Conservation (phyloP, 2,113 vertebrate genomes). For the Labrus mixtus region DNA sequence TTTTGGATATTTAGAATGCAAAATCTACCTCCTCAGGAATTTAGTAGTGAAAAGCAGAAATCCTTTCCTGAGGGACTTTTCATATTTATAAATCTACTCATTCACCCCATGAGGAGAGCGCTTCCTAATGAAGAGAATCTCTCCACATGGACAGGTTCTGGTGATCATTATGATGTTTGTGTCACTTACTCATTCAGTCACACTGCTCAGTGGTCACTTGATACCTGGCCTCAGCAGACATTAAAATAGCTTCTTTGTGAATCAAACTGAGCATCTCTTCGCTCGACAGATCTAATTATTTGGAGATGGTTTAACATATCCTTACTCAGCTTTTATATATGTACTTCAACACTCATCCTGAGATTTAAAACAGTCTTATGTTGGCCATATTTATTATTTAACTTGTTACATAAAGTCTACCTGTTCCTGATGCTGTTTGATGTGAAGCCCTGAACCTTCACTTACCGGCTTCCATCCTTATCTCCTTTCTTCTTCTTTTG, state of each 20-base stretch:
- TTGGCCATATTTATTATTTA: too few relatives aligned
- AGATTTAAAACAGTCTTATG: too few relatives aligned
- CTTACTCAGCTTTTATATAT: background rate
- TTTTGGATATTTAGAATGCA: background rate
- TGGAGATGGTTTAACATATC: background rate
- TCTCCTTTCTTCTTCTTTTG: too few relatives aligned
- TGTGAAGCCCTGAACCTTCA: too few relatives aligned
- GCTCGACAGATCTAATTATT: background rate
- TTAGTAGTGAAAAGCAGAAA: background rate
- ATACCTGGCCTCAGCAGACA: conserved; percentile 1
- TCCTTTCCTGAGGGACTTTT: conserved; percentile 12
- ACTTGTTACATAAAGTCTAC: too few relatives aligned
- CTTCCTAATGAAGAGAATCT: conserved; percentile 6
- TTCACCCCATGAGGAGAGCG: conserved; percentile 23
- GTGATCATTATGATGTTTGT: conserved; percentile 19
- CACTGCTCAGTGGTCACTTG: background rate
- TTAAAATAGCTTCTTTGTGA: background rate
- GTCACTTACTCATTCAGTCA: conserved; percentile 1
- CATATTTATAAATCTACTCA: conserved; percentile 8
- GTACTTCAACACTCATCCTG: too few relatives aligned
- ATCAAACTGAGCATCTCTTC: background rate
- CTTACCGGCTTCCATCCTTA: too few relatives aligned
- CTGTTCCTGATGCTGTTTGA: too few relatives aligned
- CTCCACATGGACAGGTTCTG: conserved; percentile 7
- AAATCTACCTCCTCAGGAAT: conserved; percentile 14